Base-by-base conservation (phyloP, 2,113 vertebrate genomes). In the Herpetotheres cachinnans region DNA sequence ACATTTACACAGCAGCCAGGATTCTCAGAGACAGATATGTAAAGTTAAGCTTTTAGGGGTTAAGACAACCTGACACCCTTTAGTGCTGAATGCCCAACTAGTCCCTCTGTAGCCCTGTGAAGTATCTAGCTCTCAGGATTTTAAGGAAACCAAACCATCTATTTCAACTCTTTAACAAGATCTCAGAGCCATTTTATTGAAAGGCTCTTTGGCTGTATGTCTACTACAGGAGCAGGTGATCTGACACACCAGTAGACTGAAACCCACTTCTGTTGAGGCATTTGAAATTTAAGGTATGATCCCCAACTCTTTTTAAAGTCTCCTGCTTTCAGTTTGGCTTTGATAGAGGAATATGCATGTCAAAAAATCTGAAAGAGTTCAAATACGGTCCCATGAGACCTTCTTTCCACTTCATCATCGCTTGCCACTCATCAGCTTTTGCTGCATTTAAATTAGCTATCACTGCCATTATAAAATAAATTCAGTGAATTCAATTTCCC, bases 371-470 rank as follows among this genome's bases (percentile, higher is more conserved):
- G 42, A 71, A 34, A 67, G 47, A 93, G 76, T 84, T 96, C 83
- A 88, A 81, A 79, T 55, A 78, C 20, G 38, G 18, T 93, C 90
- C 76, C 90, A 55, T 1, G 63, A 91, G 58, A 73, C 62, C 17
- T 7, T 77, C 69, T 40, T 82, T 89, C 46, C 32, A 42, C 59
- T 93, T 82, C 46, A 49, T 59, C 77, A 86, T 81, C 69, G 67
- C 84, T 88, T 86, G 78, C 78, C 58, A 73, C 70, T 91, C 73
- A 46, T 87, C 78, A 93, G 66, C 55, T 83, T 67, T 80, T 77
- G 58, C 72, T 92, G 62, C 83, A 76, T 95, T 91, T 88, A 93
- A 97, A 95, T 86, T 47, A 96, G 36, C 73, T 67, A 95, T 26
- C 78, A 79, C 91, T 80, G 30, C 78, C 81, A 96, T 96, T 90